Conservation (phyloP, 2,113 vertebrate species). For the Leptobrachium ailaonicum region DNA sequence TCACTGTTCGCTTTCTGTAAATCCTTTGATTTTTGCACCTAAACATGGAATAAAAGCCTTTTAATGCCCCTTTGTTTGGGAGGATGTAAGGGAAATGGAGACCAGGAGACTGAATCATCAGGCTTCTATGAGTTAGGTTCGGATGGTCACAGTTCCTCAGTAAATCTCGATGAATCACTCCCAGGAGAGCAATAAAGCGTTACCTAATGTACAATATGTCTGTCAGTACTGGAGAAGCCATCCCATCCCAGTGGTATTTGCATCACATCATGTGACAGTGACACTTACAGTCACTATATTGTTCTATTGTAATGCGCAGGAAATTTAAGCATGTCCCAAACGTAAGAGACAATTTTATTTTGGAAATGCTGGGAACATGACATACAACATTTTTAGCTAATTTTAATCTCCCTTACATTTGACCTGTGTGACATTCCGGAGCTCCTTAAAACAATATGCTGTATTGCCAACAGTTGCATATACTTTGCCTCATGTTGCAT, state of each 20-base stretch:
- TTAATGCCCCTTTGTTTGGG: neutral
- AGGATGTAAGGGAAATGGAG: conserved; percentile 38
- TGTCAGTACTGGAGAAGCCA: neutral
- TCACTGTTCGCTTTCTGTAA: no score
- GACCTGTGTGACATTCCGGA: no score
- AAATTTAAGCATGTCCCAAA: conserved; percentile 12
- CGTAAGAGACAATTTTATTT: neutral
- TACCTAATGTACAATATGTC: conserved; percentile 12
- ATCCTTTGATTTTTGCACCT: no score
- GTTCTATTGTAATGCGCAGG: conserved; percentile 27
- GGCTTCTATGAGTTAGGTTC: neutral
- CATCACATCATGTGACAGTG: conserved; percentile 15
- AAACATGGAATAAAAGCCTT: no score
- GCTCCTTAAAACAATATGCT: no score
- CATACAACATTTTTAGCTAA: neutral
- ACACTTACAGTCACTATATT: conserved; percentile 1
- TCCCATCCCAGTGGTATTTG: conserved; percentile 6
- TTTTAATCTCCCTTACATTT: neutral
- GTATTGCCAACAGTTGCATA: no score
- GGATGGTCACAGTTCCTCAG: conserved; percentile 24
- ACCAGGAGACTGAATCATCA: conserved; percentile 22
- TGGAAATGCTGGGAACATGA: neutral
- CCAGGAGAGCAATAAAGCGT: conserved; percentile 14
- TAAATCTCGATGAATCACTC: conserved; percentile 30
- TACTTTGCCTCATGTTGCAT: no score